A percentile compares a stretch with the other conserved stretches of the same genome.
Conservation (phyloP, 2,888 invertebrate genomes). For the Tiliacea citrago region DNA sequence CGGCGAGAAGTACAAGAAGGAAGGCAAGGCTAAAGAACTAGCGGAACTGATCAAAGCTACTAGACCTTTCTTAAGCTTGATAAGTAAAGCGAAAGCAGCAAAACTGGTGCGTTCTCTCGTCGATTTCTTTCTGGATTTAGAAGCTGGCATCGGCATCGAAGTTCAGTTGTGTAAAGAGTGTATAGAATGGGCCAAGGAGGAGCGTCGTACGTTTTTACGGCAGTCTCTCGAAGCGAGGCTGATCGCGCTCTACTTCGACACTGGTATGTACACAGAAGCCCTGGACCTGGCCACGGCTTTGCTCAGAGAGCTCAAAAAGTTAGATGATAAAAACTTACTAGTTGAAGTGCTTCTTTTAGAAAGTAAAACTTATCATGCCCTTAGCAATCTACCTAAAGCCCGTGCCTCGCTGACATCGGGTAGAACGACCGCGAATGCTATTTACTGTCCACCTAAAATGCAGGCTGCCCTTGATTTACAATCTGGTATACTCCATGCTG, state of each 20-base stretch:
- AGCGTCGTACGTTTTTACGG: conserved; percentile 98
- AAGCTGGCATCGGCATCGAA: conserved; percentile 98
- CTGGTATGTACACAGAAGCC: conserved; percentile 97
- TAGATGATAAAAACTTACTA: conserved; percentile 99
- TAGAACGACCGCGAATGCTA: conserved; percentile 99
- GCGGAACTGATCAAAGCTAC: conserved; percentile 98
- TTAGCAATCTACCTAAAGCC: conserved; percentile 99
- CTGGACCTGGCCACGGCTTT: conserved; percentile 96
- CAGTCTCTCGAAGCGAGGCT: conserved; percentile 98
- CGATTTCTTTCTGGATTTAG: conserved; percentile 99
- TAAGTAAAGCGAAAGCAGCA: conserved; percentile 99
- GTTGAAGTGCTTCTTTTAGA: conserved; percentile 99
- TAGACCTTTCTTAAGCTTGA: conserved; percentile 97
- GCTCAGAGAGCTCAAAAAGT: conserved; percentile 98
- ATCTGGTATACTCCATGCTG: conserved; percentile 99
- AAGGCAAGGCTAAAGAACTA: conserved; percentile 97
- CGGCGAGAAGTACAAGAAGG: conserved; percentile 97
- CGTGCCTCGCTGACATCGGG: conserved; percentile 99
- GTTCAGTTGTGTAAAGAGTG: conserved; percentile 98
- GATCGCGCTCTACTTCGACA: conserved; percentile 98
- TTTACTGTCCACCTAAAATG: conserved; percentile 99
- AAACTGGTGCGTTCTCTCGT: conserved; percentile 99
- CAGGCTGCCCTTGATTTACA: conserved; percentile 99
- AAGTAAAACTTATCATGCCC: conserved; percentile 99
- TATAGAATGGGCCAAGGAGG: conserved; percentile 99